Conservation (phyloP, 2,888 invertebrate species). For the Acanthoscelides obtectus region DNA sequence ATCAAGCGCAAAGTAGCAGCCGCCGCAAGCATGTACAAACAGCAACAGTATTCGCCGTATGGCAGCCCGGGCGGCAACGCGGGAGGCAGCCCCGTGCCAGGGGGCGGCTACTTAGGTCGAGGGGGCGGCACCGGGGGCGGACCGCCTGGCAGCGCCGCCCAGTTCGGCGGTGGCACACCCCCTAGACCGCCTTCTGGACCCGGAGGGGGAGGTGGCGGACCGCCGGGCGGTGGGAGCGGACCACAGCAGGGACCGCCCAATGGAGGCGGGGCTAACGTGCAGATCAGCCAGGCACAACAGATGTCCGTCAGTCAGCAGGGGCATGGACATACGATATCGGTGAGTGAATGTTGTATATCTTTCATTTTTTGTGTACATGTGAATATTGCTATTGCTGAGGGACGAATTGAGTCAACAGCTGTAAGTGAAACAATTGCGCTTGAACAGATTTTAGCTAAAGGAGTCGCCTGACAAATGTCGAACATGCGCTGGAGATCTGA, state of each 20-base stretch:
- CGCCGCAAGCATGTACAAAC: constrained; percentile 45
- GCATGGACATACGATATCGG: constrained; percentile 71
- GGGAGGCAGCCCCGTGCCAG: constrained; percentile 48
- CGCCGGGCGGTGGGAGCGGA: constrained; percentile 50
- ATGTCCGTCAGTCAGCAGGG: constrained; percentile 79
- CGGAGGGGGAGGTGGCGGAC: constrained; percentile 44
- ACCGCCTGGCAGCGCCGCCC: constrained; percentile 17
- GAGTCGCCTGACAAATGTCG: too few relatives aligned
- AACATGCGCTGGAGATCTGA: too few relatives aligned
- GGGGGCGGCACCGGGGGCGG: constrained; percentile 31
- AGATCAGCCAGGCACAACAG: constrained; percentile 86
- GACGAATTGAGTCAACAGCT: too few relatives aligned
- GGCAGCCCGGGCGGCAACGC: constrained; percentile 60
- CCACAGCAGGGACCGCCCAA: constrained; percentile 6
- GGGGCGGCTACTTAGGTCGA: constrained; percentile 42
- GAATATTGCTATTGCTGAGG: too few relatives aligned
- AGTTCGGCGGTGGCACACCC: constrained; percentile 44
- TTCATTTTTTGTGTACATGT: too few relatives aligned
- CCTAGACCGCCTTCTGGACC: constrained; percentile 54
- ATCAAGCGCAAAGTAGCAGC: constrained; percentile 45
- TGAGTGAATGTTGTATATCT: constrained; percentile 48
- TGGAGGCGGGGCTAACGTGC: constrained; percentile 57
- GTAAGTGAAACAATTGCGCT: too few relatives aligned
- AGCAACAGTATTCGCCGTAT: constrained; percentile 66
- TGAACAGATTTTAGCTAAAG: too few relatives aligned